Evolutionary conservation across 2,113 vertebrate species (phyloP).

Genomic region (Podarcis raffonei): DNA sequence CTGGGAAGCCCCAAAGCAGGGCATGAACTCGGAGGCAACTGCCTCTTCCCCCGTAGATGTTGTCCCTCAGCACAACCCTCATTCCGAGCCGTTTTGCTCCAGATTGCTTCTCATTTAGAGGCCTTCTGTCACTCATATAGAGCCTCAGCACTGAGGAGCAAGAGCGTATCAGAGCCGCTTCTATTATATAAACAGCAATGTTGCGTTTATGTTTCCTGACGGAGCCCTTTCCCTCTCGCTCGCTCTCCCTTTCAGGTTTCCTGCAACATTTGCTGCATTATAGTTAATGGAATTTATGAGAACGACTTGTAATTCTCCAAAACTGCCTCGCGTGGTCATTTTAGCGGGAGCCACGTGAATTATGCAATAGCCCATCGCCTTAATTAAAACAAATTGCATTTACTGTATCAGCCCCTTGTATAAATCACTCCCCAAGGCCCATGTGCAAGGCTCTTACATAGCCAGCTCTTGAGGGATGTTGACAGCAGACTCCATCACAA

Average conservation of each 20-base stretch:
- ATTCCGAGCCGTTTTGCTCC: neutral
- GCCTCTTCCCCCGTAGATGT: no score
- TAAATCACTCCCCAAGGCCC: slow-evolving; percentile 72
- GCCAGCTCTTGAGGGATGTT: slow-evolving; percentile 69
- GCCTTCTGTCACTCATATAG: neutral
- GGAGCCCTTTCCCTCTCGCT: slow-evolving; percentile 14
- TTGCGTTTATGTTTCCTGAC: slow-evolving; percentile 55
- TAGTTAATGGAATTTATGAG: slow-evolving; percentile 73
- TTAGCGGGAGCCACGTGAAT: slow-evolving; percentile 68
- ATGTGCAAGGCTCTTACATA: slow-evolving; percentile 61
- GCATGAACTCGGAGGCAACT: neutral
- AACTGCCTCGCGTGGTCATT: slow-evolving; percentile 72
- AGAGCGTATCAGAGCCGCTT: neutral
- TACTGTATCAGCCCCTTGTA: slow-evolving; percentile 64
- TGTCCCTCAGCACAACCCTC: neutral
- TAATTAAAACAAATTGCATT: slow-evolving; percentile 80
- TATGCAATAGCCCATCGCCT: slow-evolving; percentile 76
- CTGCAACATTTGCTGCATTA: slow-evolving; percentile 69
- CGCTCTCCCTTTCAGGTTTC: slow-evolving; percentile 7
- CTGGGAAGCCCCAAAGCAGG: neutral
- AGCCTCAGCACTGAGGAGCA: neutral
- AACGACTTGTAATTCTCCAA: slow-evolving; percentile 68
- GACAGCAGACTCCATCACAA: slow-evolving; percentile 60
- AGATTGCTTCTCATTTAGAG: neutral
- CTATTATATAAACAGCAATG: slow-evolving; percentile 14